Conservation (phyloP, 2,113 vertebrate genomes). For the Indicator maculatus region DNA sequence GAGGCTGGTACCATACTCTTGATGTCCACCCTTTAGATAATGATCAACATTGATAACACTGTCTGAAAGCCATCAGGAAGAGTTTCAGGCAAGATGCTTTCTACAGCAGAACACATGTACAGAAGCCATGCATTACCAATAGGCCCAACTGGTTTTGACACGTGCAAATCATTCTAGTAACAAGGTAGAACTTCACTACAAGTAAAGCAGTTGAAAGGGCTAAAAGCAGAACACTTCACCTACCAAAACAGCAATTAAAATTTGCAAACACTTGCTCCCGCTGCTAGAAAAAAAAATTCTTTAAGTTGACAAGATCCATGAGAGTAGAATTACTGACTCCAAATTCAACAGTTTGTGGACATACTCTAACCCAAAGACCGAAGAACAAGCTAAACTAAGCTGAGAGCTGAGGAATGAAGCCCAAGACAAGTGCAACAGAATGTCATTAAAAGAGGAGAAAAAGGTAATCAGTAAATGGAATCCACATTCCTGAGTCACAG, state of each 20-base stretch:
- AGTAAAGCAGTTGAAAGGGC: not conserved
- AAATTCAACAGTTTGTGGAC: not conserved
- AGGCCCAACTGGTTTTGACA: not conserved
- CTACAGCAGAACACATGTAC: accelerated
- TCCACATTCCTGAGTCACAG: not conserved
- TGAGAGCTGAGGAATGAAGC: slow-evolving; percentile 24
- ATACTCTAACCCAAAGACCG: not conserved
- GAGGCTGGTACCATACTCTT: too few relatives aligned
- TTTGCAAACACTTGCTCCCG: not conserved
- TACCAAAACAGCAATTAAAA: not conserved
- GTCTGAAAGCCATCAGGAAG: not conserved
- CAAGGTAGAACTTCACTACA: not conserved
- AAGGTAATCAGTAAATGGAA: not conserved
- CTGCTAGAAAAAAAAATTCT: not conserved
- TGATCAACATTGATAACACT: not conserved
- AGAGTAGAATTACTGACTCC: not conserved
- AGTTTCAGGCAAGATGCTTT: not conserved
- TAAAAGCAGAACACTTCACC: not conserved
- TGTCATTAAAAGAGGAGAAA: not conserved
- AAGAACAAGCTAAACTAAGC: not conserved
- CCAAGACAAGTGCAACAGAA: not conserved
- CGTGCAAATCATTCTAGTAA: not conserved
- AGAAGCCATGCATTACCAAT: not conserved
- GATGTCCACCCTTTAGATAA: too few relatives aligned
- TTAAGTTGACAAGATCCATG: not conserved